These are phyloP conservation scores for Orius laevigatus DNA, from an alignment of 1,140 invertebrate species.

Conservation along the genomic window DNA sequence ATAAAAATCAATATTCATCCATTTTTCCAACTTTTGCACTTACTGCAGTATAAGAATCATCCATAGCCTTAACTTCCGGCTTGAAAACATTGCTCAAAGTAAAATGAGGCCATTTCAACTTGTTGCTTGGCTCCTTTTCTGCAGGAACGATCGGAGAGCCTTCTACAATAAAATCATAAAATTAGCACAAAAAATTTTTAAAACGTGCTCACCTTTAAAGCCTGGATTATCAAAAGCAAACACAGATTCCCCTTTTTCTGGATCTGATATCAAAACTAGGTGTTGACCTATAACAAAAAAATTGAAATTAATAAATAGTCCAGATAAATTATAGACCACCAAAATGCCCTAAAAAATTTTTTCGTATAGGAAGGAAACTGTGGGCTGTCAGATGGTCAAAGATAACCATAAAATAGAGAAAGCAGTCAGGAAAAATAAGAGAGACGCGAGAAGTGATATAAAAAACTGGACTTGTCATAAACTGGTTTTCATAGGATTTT, in stretches of 20 bases:
- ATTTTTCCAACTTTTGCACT: conserved; percentile 16
- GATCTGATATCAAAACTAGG: conserved; percentile 50
- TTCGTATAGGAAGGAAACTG: too few species aligned
- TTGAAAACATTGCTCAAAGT: conserved; percentile 13
- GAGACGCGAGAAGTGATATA: too few species aligned
- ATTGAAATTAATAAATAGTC: conserved; percentile 1
- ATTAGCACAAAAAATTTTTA: too few species aligned
- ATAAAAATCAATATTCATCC: background rate
- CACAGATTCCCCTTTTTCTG: conserved; percentile 46
- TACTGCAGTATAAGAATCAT: conserved; percentile 49
- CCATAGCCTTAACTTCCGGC: conserved; percentile 30
- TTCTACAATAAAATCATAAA: conserved; percentile 12
- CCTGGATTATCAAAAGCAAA: conserved; percentile 68
- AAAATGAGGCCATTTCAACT: conserved; percentile 27
- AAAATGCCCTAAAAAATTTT: too few species aligned
- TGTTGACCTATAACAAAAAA: conserved; percentile 43
- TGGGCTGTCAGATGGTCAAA: too few species aligned
- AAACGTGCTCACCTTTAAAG: conserved; percentile 37
- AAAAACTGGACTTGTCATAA: too few species aligned
- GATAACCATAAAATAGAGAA: too few species aligned
- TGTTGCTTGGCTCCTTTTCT: conserved; percentile 8
- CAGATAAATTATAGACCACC: too few species aligned
- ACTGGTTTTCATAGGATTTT: too few species aligned
- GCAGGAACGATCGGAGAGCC: conserved; percentile 17
- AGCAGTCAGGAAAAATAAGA: too few species aligned